Percentiles rank a stretch among this genome's conserved stretches.
phyloP scores from a whole-genome alignment of 2,113 vertebrate genomes.

The Aepyceros melampus region DNA sequence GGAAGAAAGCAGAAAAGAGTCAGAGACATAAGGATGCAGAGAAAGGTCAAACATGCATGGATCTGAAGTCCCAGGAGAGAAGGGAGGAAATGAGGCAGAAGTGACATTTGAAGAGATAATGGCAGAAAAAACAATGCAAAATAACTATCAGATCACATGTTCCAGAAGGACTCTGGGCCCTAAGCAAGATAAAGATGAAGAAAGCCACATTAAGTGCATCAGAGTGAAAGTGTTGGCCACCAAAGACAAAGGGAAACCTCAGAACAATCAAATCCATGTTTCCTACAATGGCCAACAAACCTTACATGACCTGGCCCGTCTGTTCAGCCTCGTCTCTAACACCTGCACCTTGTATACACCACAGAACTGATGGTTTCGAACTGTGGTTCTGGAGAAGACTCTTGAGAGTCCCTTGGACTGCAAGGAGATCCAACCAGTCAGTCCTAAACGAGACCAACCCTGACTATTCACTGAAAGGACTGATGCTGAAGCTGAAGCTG shows the following conservation, averaged over 20 bases:
- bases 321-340: neutral
- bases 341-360: neutral
- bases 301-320: no score
- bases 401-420: neutral
- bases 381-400: neutral
- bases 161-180: neutral
- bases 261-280: neutral
- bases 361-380: neutral
- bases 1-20: neutral
- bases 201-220: neutral
- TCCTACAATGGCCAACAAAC: rapidly evolving
- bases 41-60: neutral
- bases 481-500: neutral
- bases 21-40: neutral
- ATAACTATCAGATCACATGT: neutral
- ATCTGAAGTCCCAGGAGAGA: neutral
- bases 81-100: neutral
- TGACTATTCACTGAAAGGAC: neutral
- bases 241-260: neutral
- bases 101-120: neutral
- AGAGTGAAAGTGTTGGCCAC: no score
- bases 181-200: neutral
- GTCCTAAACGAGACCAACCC: neutral
- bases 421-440: neutral
- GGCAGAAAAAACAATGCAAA: neutral